These are phyloP conservation scores for Sebastiscus tertius DNA, from an alignment of 2,797 vertebrate species.

Conservation along the genomic window DNA sequence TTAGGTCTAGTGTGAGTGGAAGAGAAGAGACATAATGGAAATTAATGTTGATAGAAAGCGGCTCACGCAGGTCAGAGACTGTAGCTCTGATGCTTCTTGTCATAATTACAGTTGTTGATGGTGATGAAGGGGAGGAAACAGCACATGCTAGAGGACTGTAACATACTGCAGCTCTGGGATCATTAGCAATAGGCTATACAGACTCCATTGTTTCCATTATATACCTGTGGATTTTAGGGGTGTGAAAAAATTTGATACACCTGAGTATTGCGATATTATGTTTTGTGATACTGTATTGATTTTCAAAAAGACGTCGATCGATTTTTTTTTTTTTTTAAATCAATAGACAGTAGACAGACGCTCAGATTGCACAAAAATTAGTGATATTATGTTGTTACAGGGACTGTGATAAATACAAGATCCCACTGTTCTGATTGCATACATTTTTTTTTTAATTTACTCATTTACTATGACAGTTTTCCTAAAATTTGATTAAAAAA, in stretches of 20 bases:
- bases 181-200: neutral
- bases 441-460: accelerated
- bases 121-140: neutral
- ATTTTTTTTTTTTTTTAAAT: too few species aligned
- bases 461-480: too few species aligned
- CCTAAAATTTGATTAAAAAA: too few species aligned
- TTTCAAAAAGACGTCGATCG: accelerated
- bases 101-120: conserved; percentile 1
- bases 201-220: neutral
- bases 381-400: too few species aligned
- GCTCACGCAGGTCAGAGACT: conserved; percentile 11
- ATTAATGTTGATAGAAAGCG: conserved; percentile 21
- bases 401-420: too few species aligned
- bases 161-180: neutral
- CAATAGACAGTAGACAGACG: too few species aligned
- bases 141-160: neutral
- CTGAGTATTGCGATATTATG: neutral
- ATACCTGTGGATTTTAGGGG: neutral
- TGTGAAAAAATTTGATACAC: too few species aligned
- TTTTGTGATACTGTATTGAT: neutral
- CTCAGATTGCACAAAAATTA: too few species aligned
- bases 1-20: conserved; percentile 19
- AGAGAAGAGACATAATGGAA: conserved; percentile 18
- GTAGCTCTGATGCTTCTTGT: conserved; percentile 21
- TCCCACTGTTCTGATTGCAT: too few species aligned